Base-by-base conservation (phyloP, 1,140 invertebrate genomes). In the Drosophila tristis region DNA sequence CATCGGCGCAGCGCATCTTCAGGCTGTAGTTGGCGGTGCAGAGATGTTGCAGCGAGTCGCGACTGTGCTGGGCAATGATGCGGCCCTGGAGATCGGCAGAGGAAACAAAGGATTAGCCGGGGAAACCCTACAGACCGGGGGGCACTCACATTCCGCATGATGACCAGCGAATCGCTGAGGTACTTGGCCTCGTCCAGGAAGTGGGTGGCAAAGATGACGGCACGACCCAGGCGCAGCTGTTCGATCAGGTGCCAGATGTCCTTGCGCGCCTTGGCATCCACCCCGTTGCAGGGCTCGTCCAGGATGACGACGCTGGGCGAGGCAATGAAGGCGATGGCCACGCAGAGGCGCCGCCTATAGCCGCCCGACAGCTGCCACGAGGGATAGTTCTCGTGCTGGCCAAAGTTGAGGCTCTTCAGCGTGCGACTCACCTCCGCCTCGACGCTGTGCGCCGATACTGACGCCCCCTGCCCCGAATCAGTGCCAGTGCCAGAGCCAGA, bases 231-330 rank as follows among this genome's bases (percentile, higher is more conserved):
- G 25, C 95, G 94, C 71, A 96, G 92, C 44, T 94, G 93, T 71
- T 95, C 93, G 66, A 97, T 95, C 54, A 96, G 93, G 44, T 95
- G 94, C 96, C 96, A 97, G 43, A 97, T 94, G 50, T 95, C 94
- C 60, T 96, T 94, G 7, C 92, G 72, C 0, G 96, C 95, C 11
- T 96, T 95, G 0, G 96, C 96, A 90, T 97, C 96, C 11, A 97
- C 96, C 1, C 96, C 96, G 51, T 95, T 95, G 6, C 96, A 96
- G 3, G 96, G 96, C 74, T 97, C 96, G 89, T 97, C 98, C 60
- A 99, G 92, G 65, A 98, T 96, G 7, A 98, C 95, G 2, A 98
- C 93, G 45, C 95, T 94, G 0, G 92, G 92, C 15, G 90, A 91
- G 26, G 78, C 91, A 9, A 99, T 94, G 72, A 99, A 95, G 0